These are phyloP conservation scores for Drosophila pseudoobscura DNA, from an alignment of 1,140 invertebrate species.

Conservation along the genomic window DNA sequence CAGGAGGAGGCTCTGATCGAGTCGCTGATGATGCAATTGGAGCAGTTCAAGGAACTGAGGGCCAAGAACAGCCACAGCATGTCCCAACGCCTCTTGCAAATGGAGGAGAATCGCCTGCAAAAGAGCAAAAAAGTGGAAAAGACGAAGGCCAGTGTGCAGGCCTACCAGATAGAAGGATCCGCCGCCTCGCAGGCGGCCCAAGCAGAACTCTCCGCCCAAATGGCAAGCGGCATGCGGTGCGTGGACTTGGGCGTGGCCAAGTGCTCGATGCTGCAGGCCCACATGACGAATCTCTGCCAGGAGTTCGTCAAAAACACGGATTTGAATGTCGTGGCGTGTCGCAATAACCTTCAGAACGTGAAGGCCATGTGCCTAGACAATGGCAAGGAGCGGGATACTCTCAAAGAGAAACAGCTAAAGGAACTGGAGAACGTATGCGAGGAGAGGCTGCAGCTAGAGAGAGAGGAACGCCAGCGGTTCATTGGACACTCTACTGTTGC, in stretches of 20 bases:
- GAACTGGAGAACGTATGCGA: slow-evolving; percentile 9
- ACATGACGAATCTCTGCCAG: slow-evolving; percentile 53
- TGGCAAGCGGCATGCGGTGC: slow-evolving; percentile 43
- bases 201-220: slow-evolving; percentile 39
- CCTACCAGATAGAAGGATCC: slow-evolving; percentile 29
- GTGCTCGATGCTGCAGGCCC: slow-evolving; percentile 58
- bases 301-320: slow-evolving; percentile 42
- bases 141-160: slow-evolving; percentile 32
- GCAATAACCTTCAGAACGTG: slow-evolving; percentile 28
- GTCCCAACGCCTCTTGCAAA: slow-evolving; percentile 30
- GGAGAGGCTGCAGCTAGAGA: slow-evolving; percentile 33
- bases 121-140: slow-evolving; percentile 26
- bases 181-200: slow-evolving; percentile 29
- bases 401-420: slow-evolving; percentile 25
- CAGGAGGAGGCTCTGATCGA: slow-evolving; percentile 54
- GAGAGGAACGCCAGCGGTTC: slow-evolving; percentile 29
- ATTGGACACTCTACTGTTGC: slow-evolving; percentile 34
- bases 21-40: slow-evolving; percentile 56
- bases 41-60: slow-evolving; percentile 52
- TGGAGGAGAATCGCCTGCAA: slow-evolving; percentile 40
- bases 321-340: slow-evolving; percentile 15
- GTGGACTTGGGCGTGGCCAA: slow-evolving; percentile 58
- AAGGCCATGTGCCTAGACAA: slow-evolving; percentile 28
- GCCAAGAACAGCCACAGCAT: slow-evolving; percentile 50
- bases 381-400: slow-evolving; percentile 22